Percentiles rank a stretch among this genome's conserved stretches.
These are phyloP conservation scores for Bujurquina vittata DNA, from an alignment of 2,113 vertebrate species.

Conservation along the genomic window DNA sequence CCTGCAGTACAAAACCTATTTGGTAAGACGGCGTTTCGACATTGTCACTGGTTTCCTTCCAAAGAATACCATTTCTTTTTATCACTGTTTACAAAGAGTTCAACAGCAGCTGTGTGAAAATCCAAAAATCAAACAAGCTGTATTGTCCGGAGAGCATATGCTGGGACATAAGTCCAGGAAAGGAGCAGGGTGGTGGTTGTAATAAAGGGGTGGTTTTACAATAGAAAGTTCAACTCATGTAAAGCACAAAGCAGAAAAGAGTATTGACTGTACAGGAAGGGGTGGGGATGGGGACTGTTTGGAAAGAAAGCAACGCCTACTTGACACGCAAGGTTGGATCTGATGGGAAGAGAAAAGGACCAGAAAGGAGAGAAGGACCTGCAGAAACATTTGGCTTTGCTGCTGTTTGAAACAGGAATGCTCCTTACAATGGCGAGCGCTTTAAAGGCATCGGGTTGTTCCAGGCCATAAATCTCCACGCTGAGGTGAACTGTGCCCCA, in stretches of 20 bases:
- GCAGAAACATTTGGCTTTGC: background rate
- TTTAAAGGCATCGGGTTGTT: constrained; percentile 35
- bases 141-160: constrained; percentile 22
- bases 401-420: background rate
- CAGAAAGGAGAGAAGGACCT: background rate
- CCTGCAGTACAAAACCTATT: constrained; percentile 53
- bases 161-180: constrained; percentile 9
- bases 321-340: constrained; percentile 24
- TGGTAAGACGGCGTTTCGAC: constrained; percentile 20
- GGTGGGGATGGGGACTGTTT: constrained; percentile 17
- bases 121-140: constrained; percentile 1
- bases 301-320: constrained; percentile 67
- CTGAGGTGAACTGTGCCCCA: background rate
- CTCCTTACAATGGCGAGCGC: constrained; percentile 11
- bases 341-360: background rate
- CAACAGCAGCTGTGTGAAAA: constrained; percentile 30
- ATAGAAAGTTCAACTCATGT: constrained; percentile 44
- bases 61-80: constrained; percentile 42
- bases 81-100: constrained; percentile 48
- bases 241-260: constrained; percentile 32
- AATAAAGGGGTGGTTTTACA: constrained; percentile 17
- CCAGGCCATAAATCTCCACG: constrained; percentile 26
- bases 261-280: constrained; percentile 64
- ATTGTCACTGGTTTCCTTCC: constrained; percentile 55
- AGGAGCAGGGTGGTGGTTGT: background rate